Percentiles rank a stretch among this genome's conserved stretches.
Conservation (phyloP, 2,888 invertebrate species). For the Cerastis rubricosa region DNA sequence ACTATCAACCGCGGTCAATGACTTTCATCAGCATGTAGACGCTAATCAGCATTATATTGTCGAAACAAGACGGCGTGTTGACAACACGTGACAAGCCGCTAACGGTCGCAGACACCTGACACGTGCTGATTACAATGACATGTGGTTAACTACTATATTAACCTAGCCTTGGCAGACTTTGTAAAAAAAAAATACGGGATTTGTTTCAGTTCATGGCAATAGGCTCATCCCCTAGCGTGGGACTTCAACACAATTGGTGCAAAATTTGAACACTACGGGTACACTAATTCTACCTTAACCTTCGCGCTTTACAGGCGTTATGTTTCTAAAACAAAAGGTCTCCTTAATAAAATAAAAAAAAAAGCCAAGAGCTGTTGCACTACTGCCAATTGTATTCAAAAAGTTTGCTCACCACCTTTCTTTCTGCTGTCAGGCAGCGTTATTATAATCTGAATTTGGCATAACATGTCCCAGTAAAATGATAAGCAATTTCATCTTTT, state of each 20-base stretch:
- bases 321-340: neutral
- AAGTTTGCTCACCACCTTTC: too few relatives aligned
- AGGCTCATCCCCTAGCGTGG: neutral
- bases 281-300: too few relatives aligned
- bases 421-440: too few relatives aligned
- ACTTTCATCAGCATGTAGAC: constrained; percentile 4
- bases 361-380: neutral
- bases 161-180: neutral
- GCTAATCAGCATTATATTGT: constrained; percentile 22
- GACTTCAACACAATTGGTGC: neutral
- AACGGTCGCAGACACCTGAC: constrained; percentile 4
- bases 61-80: constrained; percentile 20
- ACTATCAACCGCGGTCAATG: neutral
- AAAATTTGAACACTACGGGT: neutral
- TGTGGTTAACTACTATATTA: constrained; percentile 6
- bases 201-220: neutral
- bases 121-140: constrained; percentile 16
- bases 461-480: too few relatives aligned
- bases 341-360: neutral
- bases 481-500: neutral
- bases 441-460: too few relatives aligned
- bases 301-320: neutral
- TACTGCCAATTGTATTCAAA: too few relatives aligned
- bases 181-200: neutral
- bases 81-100: constrained; percentile 22